These are phyloP conservation scores for Amiota communis DNA, from an alignment of 2,888 invertebrate genomes.

Conservation along the genomic window DNA sequence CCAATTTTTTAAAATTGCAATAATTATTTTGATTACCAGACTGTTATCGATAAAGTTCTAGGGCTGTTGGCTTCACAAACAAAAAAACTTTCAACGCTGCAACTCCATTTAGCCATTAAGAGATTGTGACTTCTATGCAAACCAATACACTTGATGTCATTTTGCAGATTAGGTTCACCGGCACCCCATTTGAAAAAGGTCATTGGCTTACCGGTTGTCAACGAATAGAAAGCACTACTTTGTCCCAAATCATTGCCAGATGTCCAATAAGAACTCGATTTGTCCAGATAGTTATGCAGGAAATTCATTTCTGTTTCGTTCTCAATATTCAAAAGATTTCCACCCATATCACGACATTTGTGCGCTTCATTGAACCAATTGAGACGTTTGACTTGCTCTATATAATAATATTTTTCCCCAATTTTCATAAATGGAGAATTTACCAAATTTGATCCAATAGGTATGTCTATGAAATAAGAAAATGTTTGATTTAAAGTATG, in stretches of 20 bases:
- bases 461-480: too few relatives aligned
- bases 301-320: background rate
- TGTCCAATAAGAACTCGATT: background rate
- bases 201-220: background rate
- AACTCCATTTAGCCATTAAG: too few relatives aligned
- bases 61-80: too few relatives aligned
- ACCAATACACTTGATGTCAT: too few relatives aligned
- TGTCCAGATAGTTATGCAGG: background rate
- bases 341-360: background rate
- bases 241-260: constrained; percentile 2
- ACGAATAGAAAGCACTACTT: background rate
- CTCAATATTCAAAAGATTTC: background rate
- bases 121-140: too few relatives aligned
- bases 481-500: too few relatives aligned
- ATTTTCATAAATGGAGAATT: background rate
- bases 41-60: too few relatives aligned
- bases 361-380: background rate
- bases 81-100: too few relatives aligned
- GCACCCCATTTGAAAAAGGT: background rate
- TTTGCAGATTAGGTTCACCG: background rate
- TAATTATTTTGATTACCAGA: too few relatives aligned
- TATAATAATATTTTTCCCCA: background rate
- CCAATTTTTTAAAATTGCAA: too few relatives aligned
- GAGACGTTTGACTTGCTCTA: background rate
- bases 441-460: background rate